Evolutionary conservation across 2,113 vertebrate species (phyloP).

Genomic region (Megaceryle maxima): DNA sequence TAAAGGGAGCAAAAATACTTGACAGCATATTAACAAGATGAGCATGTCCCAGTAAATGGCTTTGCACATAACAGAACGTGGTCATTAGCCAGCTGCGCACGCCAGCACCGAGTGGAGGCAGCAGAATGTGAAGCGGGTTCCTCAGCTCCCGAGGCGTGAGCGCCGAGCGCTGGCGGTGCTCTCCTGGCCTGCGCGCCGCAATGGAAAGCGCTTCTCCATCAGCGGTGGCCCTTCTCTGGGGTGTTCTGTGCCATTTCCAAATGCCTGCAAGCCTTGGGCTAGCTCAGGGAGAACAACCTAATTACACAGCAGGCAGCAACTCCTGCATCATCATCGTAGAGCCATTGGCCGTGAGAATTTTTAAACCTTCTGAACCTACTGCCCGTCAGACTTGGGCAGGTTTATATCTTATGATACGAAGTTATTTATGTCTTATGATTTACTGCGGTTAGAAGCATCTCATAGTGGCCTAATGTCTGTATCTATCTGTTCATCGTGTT

Average conservation of each 20-base stretch:
- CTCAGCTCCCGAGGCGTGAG: neutral
- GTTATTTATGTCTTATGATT: neutral
- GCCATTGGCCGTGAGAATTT: neutral
- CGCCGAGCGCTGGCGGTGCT: neutral
- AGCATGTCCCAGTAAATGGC: constrained; percentile 8
- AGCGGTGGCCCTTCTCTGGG: neutral
- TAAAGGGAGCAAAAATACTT: constrained; percentile 8
- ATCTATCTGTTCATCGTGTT: neutral
- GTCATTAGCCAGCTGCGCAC: constrained; percentile 60
- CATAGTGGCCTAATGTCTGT: neutral
- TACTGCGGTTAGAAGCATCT: neutral
- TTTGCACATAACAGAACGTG: constrained; percentile 8
- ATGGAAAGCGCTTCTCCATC: neutral
- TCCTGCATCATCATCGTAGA: neutral
- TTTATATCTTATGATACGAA: neutral
- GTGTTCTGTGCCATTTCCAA: neutral
- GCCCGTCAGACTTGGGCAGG: neutral
- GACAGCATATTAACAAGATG: neutral
- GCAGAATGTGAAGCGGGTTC: neutral
- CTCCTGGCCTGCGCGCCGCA: neutral
- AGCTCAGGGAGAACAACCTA: neutral
- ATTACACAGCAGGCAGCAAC: neutral
- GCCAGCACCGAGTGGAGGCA: constrained; percentile 2
- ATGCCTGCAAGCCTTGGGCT: neutral
- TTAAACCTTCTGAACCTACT: neutral